A percentile compares a stretch with the other conserved stretches of the same genome.
Conservation (phyloP, 2,888 invertebrate species). For the Gibbula magus region DNA sequence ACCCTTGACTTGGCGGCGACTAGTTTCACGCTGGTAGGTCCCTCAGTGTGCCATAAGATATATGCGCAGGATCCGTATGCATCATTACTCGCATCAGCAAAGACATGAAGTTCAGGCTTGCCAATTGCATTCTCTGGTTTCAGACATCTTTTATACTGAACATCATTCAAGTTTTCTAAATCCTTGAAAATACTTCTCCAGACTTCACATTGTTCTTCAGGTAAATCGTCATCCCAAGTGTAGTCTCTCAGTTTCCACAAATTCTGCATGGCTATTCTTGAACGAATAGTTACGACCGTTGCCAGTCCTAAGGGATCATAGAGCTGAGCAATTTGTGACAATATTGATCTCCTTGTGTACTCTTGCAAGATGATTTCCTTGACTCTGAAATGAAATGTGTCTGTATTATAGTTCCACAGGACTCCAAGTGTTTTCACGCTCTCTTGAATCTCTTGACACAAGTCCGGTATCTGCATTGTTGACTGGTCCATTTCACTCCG, state of each 20-base stretch:
- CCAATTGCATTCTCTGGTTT: background rate
- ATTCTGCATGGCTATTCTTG: slow-evolving; percentile 23
- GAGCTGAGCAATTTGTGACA: too few relatives aligned
- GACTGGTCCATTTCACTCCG: background rate
- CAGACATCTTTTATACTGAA: slow-evolving; percentile 5
- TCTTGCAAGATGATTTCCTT: background rate
- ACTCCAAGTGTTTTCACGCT: slow-evolving; percentile 17
- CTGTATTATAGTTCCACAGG: background rate
- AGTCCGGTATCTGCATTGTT: background rate
- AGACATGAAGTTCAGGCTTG: background rate
- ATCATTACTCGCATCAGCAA: background rate
- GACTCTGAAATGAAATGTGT: background rate
- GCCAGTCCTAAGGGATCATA: slow-evolving; percentile 15
- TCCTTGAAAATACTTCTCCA: background rate
- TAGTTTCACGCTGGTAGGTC: background rate
- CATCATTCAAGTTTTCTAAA: background rate
- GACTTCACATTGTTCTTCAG: background rate
- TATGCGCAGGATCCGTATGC: slow-evolving; percentile 7
- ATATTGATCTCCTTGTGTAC: background rate
- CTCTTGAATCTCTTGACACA: background rate
- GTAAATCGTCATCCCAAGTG: slow-evolving; percentile 9
- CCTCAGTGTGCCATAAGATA: background rate
- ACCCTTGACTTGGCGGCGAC: slow-evolving; percentile 20
- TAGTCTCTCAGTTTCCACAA: background rate
- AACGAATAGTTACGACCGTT: background rate